These are phyloP conservation scores for Porites lobata DNA, from an alignment of 92 coral and sea anemone species.

Conservation along the genomic window DNA sequence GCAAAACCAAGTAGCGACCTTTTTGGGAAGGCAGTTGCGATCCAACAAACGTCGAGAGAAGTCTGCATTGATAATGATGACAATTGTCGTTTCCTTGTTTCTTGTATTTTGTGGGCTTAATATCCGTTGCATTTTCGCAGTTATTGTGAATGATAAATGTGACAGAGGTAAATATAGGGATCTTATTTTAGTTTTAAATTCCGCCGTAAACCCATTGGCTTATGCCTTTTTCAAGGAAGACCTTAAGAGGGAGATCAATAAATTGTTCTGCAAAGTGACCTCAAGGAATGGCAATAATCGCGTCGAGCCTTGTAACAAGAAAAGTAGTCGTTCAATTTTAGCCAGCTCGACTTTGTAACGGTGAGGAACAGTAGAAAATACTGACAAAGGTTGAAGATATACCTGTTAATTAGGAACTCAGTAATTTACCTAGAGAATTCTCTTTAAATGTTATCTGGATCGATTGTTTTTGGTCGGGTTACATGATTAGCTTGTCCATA, in stretches of 20 bases:
- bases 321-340: background rate
- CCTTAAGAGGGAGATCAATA: constrained; percentile 3
- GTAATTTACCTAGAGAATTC: too few species aligned
- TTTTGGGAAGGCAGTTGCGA: background rate
- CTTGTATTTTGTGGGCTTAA: background rate
- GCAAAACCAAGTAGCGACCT: background rate
- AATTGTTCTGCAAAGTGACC: background rate
- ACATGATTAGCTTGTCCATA: too few species aligned
- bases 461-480: too few species aligned
- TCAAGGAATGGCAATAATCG: background rate
- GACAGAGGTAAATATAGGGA: background rate
- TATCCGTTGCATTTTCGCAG: background rate
- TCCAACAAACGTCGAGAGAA: constrained; percentile 5
- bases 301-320: background rate
- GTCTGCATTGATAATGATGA: constrained; percentile 2
- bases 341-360: background rate
- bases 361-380: background rate
- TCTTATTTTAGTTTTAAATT: background rate
- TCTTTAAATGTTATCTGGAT: too few species aligned
- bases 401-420: too few species aligned
- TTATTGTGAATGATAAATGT: background rate
- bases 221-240: constrained; percentile 6
- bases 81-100: constrained; percentile 4
- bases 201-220: constrained; percentile 21
- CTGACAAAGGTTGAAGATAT: too few species aligned